Evolutionary conservation across 2,888 invertebrate species (phyloP), one percentile per base, ranked within the genome.

Genomic region (Meghimatium bilineatum): DNA sequence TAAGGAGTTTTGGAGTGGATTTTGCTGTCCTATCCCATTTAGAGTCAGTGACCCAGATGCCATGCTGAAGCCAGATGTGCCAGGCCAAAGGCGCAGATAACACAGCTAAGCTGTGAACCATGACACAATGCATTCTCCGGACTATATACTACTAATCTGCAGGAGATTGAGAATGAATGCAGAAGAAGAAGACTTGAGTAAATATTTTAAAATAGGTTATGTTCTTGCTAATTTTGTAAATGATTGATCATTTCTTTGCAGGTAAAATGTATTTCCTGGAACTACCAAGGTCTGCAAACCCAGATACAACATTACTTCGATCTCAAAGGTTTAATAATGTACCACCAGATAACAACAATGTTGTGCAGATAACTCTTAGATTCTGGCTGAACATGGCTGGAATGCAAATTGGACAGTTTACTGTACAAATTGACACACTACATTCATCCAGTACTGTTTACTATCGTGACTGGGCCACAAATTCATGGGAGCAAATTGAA

Each of bases 341-440:
- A 6, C 38, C 66, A 29, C 36, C 44, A 32, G 63, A 44, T 6
- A 78, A 29, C n/a, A 6, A 49, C 26, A 32, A n/a, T 20, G 0
- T 1, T 20, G 32, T 29, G 32, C 29, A 34, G 74, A 17, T 52
- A 32, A 52, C 29, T 23, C 20, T 78, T n/a, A 26, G 78, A 6
- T 66, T 78, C 29, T 78, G 78, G 78, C 32, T 78, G 38, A 44
- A 66, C 66, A 78, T 78, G 44, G n/a, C 23, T 2, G 78, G 78
- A 10, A 17, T 8, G 63, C 44, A 66, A 36, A n/a, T 44, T 20
- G 78, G 78, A 44, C 29, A 20, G 8, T 78, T 78, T 63, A 5
- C 20, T 1, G 32, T 78, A 23, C 10, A 29, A 20, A 29, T 66
- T 3, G 23, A 66, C 44, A 29, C 78, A n/a, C 8, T 1, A 0